Evolutionary conservation across 2,113 vertebrate genomes (phyloP).

Genomic region (Dinomys branickii): DNA sequence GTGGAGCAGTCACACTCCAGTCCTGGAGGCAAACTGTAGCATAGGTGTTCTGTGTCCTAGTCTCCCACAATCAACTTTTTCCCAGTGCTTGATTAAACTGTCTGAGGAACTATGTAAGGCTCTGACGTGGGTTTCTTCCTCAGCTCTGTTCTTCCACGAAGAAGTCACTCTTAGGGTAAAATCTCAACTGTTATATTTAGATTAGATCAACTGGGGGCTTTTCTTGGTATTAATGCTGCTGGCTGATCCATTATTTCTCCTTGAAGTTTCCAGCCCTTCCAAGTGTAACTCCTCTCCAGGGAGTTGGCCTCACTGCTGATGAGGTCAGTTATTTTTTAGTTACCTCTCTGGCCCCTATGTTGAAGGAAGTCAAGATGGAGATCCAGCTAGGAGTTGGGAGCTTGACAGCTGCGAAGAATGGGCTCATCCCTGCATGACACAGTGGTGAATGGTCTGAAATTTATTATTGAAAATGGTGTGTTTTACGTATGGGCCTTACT

Average conservation of each 20-base stretch:
- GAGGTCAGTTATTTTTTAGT: background rate
- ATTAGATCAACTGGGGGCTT: background rate
- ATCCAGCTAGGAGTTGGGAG: background rate
- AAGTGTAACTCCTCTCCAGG: background rate
- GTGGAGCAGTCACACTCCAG: background rate
- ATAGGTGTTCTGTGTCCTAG: background rate
- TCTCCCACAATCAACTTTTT: background rate
- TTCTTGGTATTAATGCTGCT: background rate
- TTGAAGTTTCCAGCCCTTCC: background rate
- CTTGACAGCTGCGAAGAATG: background rate
- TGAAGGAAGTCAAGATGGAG: background rate
- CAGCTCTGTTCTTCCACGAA: background rate
- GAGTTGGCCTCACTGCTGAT: background rate
- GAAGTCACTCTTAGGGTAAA: background rate
- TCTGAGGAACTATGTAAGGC: background rate
- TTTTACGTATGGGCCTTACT: background rate
- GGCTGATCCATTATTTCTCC: background rate
- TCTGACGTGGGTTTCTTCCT: background rate
- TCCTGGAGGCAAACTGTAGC: background rate
- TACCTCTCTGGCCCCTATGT: background rate
- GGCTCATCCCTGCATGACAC: background rate
- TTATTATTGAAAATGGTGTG: constrained; percentile 28
- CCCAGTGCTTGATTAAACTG: background rate
- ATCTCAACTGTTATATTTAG: background rate
- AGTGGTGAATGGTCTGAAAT: background rate